Base-by-base conservation (phyloP, 1,140 invertebrate genomes). In the Orchestia grillus region DNA sequence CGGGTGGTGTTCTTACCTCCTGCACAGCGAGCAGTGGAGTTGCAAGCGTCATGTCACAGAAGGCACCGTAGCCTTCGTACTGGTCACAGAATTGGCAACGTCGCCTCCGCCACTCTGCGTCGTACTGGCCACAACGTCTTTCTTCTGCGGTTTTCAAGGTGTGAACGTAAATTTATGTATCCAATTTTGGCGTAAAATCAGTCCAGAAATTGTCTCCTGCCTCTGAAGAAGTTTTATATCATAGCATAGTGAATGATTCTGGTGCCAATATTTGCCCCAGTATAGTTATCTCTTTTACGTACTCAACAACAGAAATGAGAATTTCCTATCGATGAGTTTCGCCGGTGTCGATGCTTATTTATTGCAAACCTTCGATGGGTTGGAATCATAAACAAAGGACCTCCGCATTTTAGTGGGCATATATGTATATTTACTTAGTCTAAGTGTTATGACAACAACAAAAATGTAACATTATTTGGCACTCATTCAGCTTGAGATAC, bases 51-150 rank as follows among this genome's bases (percentile, higher is more conserved):
- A 95, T 96, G 36, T 87, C 95, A 91, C 96, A 96, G 45, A 96
- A 96, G 44, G 95, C 96, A 44, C 96, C 96, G 96, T 96, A 96
- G 57, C 96, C 96, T n/a, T 96, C 96, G 95, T 96, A 96, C 0
- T 87, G 47, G 28, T 53, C 87, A 90, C 96, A 96, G 57, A 96
- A 96, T n/a, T 95, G n/a, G 41, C 95, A 96, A 8, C 62, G 95
- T 44, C 88, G 41, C 44, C 42, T 15, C 28, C 28, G 62, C 62
- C 62, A 23, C 62, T 77, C 15, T 19, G 11, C 62, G 3, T 36
- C 1, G 62, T 77, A 77, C 62, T 23, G 62, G 28, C 28, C 62
- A 36, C 62, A 77, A 28, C 28, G 62, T 28, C 62, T 15, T 28
- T 23, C 62, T 77, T 77, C 62, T 77, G 62, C 62, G 11, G 62